Evolutionary conservation across 1,140 invertebrate species (phyloP).

Genomic region (Delia radicum): DNA sequence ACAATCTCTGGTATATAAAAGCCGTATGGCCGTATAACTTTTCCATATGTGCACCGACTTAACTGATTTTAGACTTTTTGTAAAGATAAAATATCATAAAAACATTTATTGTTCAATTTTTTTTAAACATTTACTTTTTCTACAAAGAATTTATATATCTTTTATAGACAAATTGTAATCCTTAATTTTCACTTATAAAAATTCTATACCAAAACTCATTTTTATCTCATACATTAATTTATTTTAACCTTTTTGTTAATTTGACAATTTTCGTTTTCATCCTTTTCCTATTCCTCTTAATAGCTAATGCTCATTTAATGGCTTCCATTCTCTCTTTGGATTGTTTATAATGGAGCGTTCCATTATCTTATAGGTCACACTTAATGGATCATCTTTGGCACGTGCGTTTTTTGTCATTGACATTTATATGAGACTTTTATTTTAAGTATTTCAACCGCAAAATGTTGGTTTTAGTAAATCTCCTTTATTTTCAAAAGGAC

Average conservation of each 20-base stretch:
- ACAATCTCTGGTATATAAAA: no score
- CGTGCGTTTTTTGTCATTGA: not conserved
- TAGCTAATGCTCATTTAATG: not conserved
- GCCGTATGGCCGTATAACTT: no score
- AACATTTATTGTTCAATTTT: no score
- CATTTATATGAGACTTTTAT: conserved; percentile 12
- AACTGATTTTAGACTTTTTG: no score
- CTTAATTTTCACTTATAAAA: no score
- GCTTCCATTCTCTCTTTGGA: not conserved
- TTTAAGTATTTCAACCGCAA: conserved; percentile 21
- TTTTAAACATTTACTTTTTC: no score
- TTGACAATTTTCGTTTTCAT: not conserved
- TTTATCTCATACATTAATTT: no score
- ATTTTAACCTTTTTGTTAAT: not conserved
- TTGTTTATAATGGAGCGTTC: not conserved
- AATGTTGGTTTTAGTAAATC: not conserved
- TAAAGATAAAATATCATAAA: no score
- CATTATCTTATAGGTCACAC: conserved; percentile 22
- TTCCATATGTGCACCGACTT: no score
- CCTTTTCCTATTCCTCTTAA: not conserved
- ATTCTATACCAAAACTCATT: no score
- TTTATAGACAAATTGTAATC: no score
- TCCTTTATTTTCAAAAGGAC: not conserved
- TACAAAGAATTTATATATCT: no score
- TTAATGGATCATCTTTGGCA: conserved; percentile 19